These are phyloP conservation scores for Salvator merianae DNA, from an alignment of 2,113 vertebrate species.

Conservation along the genomic window DNA sequence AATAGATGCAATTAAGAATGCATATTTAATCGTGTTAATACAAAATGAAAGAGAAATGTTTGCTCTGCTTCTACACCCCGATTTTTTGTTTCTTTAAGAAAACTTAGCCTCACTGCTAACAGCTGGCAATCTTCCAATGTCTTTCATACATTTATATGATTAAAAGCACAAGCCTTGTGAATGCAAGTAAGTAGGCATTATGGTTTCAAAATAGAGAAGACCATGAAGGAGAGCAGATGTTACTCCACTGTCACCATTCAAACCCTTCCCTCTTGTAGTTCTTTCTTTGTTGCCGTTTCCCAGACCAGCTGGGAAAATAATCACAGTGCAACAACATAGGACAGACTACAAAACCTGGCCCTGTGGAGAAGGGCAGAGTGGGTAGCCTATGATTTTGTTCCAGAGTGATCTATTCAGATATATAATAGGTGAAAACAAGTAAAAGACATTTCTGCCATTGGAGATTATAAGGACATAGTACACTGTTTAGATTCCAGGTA, in stretches of 20 bases:
- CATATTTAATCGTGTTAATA: conserved; percentile 38
- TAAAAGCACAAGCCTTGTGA: conserved; percentile 14
- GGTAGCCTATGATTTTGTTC: neutral
- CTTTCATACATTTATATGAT: neutral
- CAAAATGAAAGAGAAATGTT: conserved; percentile 35
- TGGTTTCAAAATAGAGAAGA: neutral
- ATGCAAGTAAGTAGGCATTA: conserved; percentile 11
- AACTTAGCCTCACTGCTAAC: conserved; percentile 25
- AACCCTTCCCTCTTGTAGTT: neutral
- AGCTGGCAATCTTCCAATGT: conserved; percentile 20
- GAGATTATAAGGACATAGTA: conserved; percentile 8
- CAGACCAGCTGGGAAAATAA: conserved; percentile 18
- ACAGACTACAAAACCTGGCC: conserved; percentile 4
- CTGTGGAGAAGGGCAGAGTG: conserved; percentile 3
- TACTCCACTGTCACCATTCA: neutral
- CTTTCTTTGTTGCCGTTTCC: conserved; percentile 24
- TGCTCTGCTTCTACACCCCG: conserved; percentile 26
- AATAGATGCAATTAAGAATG: conserved; percentile 48
- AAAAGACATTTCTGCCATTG: neutral
- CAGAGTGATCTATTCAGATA: neutral
- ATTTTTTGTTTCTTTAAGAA: neutral
- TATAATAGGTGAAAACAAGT: neutral
- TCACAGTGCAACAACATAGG: neutral
- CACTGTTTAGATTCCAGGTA: neutral
- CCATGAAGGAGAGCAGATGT: conserved; percentile 22